Evolutionary conservation across 2,113 vertebrate genomes (phyloP), one percentile per base, ranked within the genome.

Genomic region (Lontra canadensis): DNA sequence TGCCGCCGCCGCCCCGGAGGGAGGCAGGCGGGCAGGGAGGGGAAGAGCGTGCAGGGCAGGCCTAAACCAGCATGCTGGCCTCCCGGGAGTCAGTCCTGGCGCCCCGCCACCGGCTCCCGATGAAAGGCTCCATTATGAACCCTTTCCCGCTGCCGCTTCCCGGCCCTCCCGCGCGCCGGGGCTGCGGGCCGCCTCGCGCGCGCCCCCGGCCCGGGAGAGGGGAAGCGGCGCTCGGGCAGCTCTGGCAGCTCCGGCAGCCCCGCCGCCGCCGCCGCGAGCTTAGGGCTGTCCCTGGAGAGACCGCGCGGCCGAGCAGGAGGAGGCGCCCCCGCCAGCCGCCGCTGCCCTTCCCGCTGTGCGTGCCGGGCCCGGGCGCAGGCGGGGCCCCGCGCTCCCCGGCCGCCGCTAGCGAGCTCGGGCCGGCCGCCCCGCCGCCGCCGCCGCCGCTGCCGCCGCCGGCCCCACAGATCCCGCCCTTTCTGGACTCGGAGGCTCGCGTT

Each of bases 111-210:
- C 25, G 94, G 97, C 96, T 95, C 65, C 73, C 88, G 82, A 94
- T 95, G 96, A 98, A 97, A 97, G 97, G 96, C 95, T 97, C 97
- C 98, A 98, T 98, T 97, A 95, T 97, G 93, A 96, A 91, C 96
- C 95, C 79, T 95, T 87, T 95, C 95, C 93, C 55, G 88, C 84
- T 4, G 94, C 95, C 86, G 96, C 95, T 71, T 67, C 84, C 97
- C 69, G 44, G 95, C 80, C 67, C 90, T 95, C 90, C 87, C 57
- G 96, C 42, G 87, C 80, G 94, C 86, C 29, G 69, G 73, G 63
- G 96, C 94, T 57, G 47, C 81, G 71, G 85, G 88, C 95, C 89
- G 83, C 97, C 96, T 98, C 98, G 97, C 49, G 81, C 80, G 76
- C 87, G 95, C 96, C 97, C 94, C 94, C 79, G 52, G 95, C 95